phyloP scores from a whole-genome alignment of 1,140 invertebrate species.

The Bactericera cockerelli region DNA sequence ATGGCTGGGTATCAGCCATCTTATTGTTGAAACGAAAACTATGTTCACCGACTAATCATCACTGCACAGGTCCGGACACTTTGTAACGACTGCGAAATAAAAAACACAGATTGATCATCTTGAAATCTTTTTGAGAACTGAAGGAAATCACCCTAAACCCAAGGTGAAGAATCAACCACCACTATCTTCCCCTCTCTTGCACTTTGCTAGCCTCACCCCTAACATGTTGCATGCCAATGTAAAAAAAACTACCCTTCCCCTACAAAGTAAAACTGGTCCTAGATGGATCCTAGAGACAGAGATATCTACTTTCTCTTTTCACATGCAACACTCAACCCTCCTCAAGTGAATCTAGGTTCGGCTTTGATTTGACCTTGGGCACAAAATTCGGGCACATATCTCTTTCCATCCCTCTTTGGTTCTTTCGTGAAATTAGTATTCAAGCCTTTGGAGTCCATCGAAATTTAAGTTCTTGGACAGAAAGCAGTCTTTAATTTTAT shows the following conservation, averaged over 20 bases:
- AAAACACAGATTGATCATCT: not conserved
- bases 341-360: not conserved
- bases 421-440: too few relatives aligned
- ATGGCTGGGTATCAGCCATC: slow-evolving; percentile 6
- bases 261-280: not conserved
- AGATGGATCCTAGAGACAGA: not conserved
- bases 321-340: not conserved
- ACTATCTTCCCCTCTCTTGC: not conserved
- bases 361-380: not conserved
- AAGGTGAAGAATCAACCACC: too few relatives aligned
- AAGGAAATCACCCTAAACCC: not conserved
- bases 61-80: not conserved
- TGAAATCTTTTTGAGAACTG: not conserved
- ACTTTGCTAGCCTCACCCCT: slow-evolving; percentile 7
- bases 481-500: too few relatives aligned
- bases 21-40: not conserved
- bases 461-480: too few relatives aligned
- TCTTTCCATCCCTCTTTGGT: too few relatives aligned
- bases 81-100: slow-evolving; percentile 4
- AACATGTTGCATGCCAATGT: slow-evolving; percentile 9
- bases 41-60: not conserved
- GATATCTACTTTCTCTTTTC: not conserved
- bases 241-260: slow-evolving; percentile 1
- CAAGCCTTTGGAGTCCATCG: too few relatives aligned
- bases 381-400: too few relatives aligned